Evolutionary conservation across 2,888 invertebrate genomes (phyloP).

Genomic region (Amphipyra berbera): DNA sequence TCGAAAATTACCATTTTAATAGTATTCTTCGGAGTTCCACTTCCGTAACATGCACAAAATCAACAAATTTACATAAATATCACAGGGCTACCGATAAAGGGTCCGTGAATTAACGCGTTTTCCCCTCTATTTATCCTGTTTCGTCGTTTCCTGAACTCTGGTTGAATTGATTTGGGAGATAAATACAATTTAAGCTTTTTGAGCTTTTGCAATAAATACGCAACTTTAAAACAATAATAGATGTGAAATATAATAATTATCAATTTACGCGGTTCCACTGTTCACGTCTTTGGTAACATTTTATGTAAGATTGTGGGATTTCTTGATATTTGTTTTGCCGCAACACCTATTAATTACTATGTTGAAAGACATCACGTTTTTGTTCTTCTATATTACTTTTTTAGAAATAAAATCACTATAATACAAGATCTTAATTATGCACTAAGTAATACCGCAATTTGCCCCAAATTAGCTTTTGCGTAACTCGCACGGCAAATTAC

Average conservation of each 20-base stretch:
- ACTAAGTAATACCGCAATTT: not conserved
- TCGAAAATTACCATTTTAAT: constrained; percentile 60
- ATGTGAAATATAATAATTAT: constrained; percentile 27
- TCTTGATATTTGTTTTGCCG: too few species aligned
- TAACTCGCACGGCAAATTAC: constrained; percentile 3
- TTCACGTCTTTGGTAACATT: constrained; percentile 1
- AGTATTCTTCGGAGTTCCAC: constrained; percentile 44
- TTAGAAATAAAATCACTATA: not conserved
- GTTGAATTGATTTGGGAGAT: constrained; percentile 6
- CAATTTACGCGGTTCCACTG: constrained; percentile 29
- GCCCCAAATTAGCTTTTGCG: not conserved
- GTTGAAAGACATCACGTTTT: too few species aligned
- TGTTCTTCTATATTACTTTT: not conserved
- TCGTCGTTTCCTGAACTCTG: constrained; percentile 12
- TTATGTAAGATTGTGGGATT: constrained; percentile 28
- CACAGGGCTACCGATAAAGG: constrained; percentile 20
- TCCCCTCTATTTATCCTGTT: constrained; percentile 21
- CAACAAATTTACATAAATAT: constrained; percentile 52
- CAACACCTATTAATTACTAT: too few species aligned
- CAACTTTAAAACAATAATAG: constrained; percentile 14
- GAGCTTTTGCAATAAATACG: constrained; percentile 19
- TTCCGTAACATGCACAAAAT: constrained; percentile 55
- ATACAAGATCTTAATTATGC: not conserved
- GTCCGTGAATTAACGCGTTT: constrained; percentile 20
- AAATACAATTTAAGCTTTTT: constrained; percentile 5